Conservation (phyloP, 2,797 vertebrate genomes). For the Rhynchotus rufescens region DNA sequence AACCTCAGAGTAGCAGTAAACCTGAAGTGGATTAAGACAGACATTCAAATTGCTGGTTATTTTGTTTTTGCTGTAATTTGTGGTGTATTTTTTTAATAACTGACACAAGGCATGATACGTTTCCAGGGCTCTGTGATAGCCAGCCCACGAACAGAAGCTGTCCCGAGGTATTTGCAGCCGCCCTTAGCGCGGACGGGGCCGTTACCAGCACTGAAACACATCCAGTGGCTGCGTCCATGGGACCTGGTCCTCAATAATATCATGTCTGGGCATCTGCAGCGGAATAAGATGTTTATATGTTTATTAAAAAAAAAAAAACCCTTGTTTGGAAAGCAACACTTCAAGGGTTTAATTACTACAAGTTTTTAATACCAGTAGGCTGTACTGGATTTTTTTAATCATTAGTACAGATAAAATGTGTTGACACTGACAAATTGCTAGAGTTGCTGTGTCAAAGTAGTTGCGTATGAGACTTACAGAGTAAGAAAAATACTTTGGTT, state of each 20-base stretch:
- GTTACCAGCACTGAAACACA: not conserved
- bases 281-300: not conserved
- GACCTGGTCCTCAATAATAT: not conserved
- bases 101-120: constrained; percentile 67
- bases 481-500: not conserved
- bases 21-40: constrained; percentile 74
- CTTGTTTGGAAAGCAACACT: not conserved
- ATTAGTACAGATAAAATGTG: not conserved
- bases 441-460: not conserved
- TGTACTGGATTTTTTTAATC: not conserved
- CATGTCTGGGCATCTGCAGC: not conserved
- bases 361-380: not conserved
- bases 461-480: not conserved
- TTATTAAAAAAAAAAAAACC: not conserved
- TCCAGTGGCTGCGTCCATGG: not conserved
- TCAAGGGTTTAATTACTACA: not conserved
- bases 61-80: constrained; percentile 79
- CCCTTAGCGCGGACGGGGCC: constrained; percentile 42
- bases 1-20: constrained; percentile 48
- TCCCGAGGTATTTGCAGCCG: constrained; percentile 67
- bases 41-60: constrained; percentile 77
- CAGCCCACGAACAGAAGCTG: constrained; percentile 62
- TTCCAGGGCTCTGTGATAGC: constrained; percentile 58
- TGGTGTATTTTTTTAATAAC: constrained; percentile 63
- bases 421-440: not conserved